Conservation (phyloP, 2,113 vertebrate species). For the Megaceryle maxima region DNA sequence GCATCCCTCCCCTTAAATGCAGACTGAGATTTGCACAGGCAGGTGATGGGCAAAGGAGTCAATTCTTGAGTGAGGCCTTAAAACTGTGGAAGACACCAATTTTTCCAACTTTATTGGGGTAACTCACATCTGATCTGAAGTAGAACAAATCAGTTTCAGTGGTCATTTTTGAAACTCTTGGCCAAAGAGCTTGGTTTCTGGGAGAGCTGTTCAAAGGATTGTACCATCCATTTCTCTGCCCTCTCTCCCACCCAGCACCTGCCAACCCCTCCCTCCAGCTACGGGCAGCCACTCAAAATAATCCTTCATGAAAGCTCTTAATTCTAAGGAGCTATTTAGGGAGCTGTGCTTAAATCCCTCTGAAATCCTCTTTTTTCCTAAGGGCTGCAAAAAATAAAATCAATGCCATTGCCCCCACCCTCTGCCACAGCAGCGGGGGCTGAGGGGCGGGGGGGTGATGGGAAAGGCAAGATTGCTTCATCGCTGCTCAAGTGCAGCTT, state of each 20-base stretch:
- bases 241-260: background rate
- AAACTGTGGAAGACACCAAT: background rate
- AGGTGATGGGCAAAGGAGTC: background rate
- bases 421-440: background rate
- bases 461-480: background rate
- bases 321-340: slow-evolving; percentile 62
- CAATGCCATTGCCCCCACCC: background rate
- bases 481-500: background rate
- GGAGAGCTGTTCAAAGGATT: background rate
- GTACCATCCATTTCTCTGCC: background rate
- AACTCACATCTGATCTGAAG: background rate
- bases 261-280: background rate
- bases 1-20: background rate
- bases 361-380: slow-evolving; percentile 47
- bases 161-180: background rate
- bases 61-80: background rate
- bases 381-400: background rate
- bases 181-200: background rate
- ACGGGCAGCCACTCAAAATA: background rate
- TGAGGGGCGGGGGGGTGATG: accelerated
- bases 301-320: slow-evolving; percentile 15
- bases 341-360: slow-evolving; percentile 40
- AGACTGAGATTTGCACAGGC: background rate
- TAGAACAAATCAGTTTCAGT: background rate
- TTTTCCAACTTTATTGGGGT: background rate